These are phyloP conservation scores for Eurystomus glaucurus DNA, from an alignment of 2,797 vertebrate species.

Conservation along the genomic window DNA sequence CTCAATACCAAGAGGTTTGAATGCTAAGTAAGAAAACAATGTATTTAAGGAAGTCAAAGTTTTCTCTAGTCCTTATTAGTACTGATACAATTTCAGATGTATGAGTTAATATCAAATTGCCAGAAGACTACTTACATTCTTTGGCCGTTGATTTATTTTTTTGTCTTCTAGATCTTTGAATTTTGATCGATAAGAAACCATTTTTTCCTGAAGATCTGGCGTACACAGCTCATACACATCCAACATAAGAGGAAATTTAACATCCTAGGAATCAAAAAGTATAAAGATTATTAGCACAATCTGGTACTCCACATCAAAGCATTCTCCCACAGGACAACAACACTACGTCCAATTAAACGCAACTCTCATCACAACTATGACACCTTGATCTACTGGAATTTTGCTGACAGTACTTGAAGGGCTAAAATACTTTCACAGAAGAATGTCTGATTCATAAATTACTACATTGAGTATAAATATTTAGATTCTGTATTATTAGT, in stretches of 20 bases:
- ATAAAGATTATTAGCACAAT: background rate
- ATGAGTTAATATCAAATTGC: background rate
- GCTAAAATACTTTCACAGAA: background rate
- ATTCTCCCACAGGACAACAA: background rate
- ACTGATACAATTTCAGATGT: background rate
- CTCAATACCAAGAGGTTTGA: background rate
- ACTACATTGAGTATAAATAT: background rate
- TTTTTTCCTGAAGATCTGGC: constrained; percentile 94
- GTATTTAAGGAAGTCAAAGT: background rate
- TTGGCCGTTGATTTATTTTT: constrained; percentile 92
- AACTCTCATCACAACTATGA: background rate
- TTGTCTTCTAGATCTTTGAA: constrained; percentile 97
- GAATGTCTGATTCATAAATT: background rate
- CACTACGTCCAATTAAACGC: background rate
- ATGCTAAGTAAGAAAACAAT: background rate
- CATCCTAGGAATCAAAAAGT: constrained; percentile 86
- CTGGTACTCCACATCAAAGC: background rate
- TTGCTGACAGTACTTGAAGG: background rate
- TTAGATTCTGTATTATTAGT: background rate
- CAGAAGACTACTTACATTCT: constrained; percentile 85
- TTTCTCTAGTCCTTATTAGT: background rate
- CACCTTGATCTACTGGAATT: background rate
- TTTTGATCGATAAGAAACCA: constrained; percentile 93
- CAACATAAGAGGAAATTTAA: constrained; percentile 99
- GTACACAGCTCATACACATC: constrained; percentile 98